A percentile compares a stretch with the other conserved stretches of the same genome.
Conservation (phyloP, 2,888 invertebrate genomes). For the Pogonocherus hispidulus region DNA sequence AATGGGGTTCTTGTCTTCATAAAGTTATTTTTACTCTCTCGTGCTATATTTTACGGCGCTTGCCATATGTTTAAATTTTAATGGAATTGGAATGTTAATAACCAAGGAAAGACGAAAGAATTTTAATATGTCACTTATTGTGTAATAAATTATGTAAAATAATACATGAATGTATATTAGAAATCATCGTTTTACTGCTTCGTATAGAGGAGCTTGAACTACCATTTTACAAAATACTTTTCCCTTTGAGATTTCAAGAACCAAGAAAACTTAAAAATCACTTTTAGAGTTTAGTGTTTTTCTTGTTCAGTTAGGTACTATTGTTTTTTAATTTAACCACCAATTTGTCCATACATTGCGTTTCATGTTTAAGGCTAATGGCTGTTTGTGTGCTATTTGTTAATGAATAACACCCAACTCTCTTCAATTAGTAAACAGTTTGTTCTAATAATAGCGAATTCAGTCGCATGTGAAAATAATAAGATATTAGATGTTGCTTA, state of each 20-base stretch:
- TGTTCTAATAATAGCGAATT: not conserved
- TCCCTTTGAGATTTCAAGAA: too few relatives aligned
- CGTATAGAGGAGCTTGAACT: too few relatives aligned
- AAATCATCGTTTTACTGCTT: too few relatives aligned
- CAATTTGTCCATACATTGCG: not conserved
- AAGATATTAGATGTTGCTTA: not conserved
- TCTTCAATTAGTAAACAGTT: not conserved
- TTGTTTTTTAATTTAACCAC: too few relatives aligned
- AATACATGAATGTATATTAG: too few relatives aligned
- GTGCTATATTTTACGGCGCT: not conserved
- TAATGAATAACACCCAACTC: not conserved
- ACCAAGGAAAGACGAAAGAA: not conserved
- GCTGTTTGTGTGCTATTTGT: not conserved
- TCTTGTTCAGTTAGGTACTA: too few relatives aligned
- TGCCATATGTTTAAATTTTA: not conserved
- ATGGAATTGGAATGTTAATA: not conserved
- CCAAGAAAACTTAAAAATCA: too few relatives aligned
- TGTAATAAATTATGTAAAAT: too few relatives aligned
- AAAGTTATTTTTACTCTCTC: too few relatives aligned
- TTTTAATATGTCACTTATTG: not conserved
- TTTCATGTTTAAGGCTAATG: not conserved
- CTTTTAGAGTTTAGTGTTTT: too few relatives aligned
- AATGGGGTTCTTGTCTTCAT: too few relatives aligned
- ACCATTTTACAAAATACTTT: too few relatives aligned
- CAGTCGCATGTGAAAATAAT: not conserved